Conservation (phyloP, 2,888 invertebrate species). For the Dascillus cervinus region DNA sequence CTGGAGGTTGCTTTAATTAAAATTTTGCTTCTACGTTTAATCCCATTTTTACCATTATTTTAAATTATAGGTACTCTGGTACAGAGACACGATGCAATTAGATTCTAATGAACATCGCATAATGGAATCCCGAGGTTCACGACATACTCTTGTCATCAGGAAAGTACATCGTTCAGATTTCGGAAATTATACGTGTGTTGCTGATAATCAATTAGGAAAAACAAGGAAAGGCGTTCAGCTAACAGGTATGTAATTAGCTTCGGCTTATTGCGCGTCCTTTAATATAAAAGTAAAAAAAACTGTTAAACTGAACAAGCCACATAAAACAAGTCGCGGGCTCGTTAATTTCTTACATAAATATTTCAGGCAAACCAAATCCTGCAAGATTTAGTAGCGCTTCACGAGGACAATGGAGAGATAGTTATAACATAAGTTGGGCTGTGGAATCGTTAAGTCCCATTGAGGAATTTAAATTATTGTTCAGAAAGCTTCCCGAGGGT, state of each 20-base stretch:
- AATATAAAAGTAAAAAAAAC: too few relatives aligned
- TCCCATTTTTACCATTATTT: too few relatives aligned
- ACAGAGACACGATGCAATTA: constrained; percentile 59
- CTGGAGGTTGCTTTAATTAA: too few relatives aligned
- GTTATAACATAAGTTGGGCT: constrained; percentile 62
- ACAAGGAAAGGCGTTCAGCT: constrained; percentile 57
- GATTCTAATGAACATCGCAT: constrained; percentile 59
- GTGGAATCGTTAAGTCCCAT: constrained; percentile 60
- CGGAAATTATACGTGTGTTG: constrained; percentile 63
- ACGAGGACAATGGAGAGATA: constrained; percentile 51
- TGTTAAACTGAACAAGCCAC: too few relatives aligned
- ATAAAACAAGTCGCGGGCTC: too few relatives aligned
- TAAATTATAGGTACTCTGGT: constrained; percentile 54
- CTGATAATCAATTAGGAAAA: constrained; percentile 61
- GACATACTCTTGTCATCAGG: constrained; percentile 59
- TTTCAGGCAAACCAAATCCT: constrained; percentile 55
- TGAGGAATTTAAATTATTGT: constrained; percentile 58
- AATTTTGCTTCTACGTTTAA: too few relatives aligned
- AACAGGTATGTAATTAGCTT: constrained; percentile 42
- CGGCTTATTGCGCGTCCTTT: neutral
- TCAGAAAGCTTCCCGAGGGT: constrained; percentile 51
- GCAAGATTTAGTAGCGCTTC: constrained; percentile 57
- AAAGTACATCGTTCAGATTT: constrained; percentile 61
- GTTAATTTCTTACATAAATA: too few relatives aligned
- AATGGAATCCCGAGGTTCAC: constrained; percentile 58